Evolutionary conservation across 64 coral and sea anemone species (phyloP), one percentile per base, ranked within the genome.

Genomic region (Acropora yongei): DNA sequence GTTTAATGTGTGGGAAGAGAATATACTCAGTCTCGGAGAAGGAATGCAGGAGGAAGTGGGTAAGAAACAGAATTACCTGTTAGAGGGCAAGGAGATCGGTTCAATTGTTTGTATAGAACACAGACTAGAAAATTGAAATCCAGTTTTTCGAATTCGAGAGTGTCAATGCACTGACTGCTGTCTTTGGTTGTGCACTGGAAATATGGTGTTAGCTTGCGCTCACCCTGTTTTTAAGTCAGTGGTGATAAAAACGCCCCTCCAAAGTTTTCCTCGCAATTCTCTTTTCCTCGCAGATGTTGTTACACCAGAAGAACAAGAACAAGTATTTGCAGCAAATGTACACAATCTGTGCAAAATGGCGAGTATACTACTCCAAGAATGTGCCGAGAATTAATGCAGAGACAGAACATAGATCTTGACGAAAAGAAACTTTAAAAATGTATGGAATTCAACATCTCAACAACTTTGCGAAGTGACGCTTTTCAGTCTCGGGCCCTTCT

Each of bases 1-100:
- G 20, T 96, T 99, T 47, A 95, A 99, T 50, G 94, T 99, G 18
- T 99, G 97, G 97, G 97, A 99, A 49, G 97, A 99, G 80, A 96
- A 96, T 48, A 92, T 99, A 51, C 80, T 99, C 42, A 89, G 86
- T 44, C 88, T 99, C 55, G 77, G 76, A 72, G 97, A 99, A 50
- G 97, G 91, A 46, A 66, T 94, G 41, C 94, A 96, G 30, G 91
- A 87, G 13, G 92, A 94, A 44, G 50, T 78, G 74, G 95, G 95
- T 97, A 91, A 68, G 50, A 8, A 57, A 47, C 4, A 6, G 2
- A 41, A 57, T 10, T 75, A 4, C 39, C 19, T 66, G 30, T 30
- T 41, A 14, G 68, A 68, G 12, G 63, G 11, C 17, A 30, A 30
- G 30, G 30, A 30, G 30, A 30, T 30, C 30, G 30, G 30, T 30